Evolutionary conservation across 1,140 invertebrate genomes (phyloP).

Genomic region (Drosophila bocki): DNA sequence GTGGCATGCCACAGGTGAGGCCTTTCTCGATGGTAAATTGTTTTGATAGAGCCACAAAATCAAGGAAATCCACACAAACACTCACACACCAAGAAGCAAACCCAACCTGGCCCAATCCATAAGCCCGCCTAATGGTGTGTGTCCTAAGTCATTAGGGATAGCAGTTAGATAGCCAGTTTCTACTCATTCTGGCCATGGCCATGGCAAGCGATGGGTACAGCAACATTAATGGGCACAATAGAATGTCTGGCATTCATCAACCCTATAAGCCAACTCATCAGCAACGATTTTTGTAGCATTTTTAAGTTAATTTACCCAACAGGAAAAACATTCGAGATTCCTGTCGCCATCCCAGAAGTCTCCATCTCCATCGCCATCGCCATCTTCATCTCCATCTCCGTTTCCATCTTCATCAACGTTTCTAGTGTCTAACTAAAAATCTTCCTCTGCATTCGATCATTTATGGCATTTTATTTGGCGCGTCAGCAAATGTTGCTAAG

Average conservation of each 20-base stretch:
- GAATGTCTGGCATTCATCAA: slow-evolving; percentile 66
- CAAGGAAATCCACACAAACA: slow-evolving; percentile 6
- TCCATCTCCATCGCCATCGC: slow-evolving; percentile 11
- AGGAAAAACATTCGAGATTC: slow-evolving; percentile 81
- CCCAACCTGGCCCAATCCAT: slow-evolving; percentile 35
- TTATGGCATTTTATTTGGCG: slow-evolving; percentile 85
- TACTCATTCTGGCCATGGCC: slow-evolving; percentile 33
- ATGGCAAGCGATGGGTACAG: slow-evolving; percentile 3
- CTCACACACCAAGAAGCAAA: slow-evolving; percentile 5
- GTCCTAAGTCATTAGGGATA: slow-evolving; percentile 59
- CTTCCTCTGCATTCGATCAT: slow-evolving; percentile 75
- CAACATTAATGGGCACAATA: slow-evolving; percentile 58
- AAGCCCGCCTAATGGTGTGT: slow-evolving; percentile 40
- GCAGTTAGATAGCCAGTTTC: slow-evolving; percentile 25
- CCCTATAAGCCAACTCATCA: slow-evolving; percentile 80
- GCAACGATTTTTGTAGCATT: slow-evolving; percentile 82
- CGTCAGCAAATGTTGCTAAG: slow-evolving; percentile 84
- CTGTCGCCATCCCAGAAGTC: slow-evolving; percentile 30
- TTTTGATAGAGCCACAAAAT: slow-evolving; percentile 55
- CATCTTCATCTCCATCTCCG: slow-evolving; percentile 35
- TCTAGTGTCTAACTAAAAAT: slow-evolving; percentile 68
- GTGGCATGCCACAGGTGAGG: slow-evolving; percentile 54
- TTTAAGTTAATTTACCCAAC: slow-evolving; percentile 84
- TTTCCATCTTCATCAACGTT: slow-evolving; percentile 52
- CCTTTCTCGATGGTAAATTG: slow-evolving; percentile 47